Base-by-base conservation (phyloP, 2,797 vertebrate genomes). In the Crenuchus spilurus region DNA sequence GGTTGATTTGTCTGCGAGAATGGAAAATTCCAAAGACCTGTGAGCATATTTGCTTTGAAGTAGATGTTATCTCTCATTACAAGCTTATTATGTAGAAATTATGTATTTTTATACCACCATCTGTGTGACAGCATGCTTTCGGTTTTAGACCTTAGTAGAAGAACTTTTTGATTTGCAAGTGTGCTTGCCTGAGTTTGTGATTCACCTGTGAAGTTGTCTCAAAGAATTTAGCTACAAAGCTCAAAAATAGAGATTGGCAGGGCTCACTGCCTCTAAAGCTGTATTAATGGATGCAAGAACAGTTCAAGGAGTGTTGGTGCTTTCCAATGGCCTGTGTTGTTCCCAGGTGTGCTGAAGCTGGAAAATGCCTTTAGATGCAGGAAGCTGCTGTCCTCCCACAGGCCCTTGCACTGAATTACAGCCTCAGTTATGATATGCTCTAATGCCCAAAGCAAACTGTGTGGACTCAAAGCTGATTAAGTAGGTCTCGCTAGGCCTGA, bases 331-430 rank as follows among this genome's bases (percentile, higher is more conserved):
- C 55, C 42, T 33, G 54, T 18, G 61, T 58, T 73, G 75, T 75
- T 55, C 69, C 76, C 74, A 55, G 48, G 66, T 75, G 76, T 68
- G 63, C 57, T 41, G 22, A 41, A 63, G 60, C 22, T 31, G 35
- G 74, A 57, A 65, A 70, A 79, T 57, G 72, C 31, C 57, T 79
- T 75, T 57, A 77, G 35, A 75, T 58, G 70, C 57, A 62, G 62
- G 73, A 75, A 51, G 57, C 51, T 68, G 58, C 58, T 48, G 57
- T 74, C 57, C 70, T 74, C 31, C 67, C 65, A 16, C 16, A 64
- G 49, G 68, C 44, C 1, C 20, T 30, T 24, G 22, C 24, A 62
- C 57, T 71, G 62, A 77, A 72, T 58, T 66, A 73, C 60, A 31
- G 51, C 55, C 52, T n/a, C 44, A 35, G 63, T 76, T 75, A 78